Conservation (phyloP, 2,797 vertebrate species). For the Esox lucius region DNA sequence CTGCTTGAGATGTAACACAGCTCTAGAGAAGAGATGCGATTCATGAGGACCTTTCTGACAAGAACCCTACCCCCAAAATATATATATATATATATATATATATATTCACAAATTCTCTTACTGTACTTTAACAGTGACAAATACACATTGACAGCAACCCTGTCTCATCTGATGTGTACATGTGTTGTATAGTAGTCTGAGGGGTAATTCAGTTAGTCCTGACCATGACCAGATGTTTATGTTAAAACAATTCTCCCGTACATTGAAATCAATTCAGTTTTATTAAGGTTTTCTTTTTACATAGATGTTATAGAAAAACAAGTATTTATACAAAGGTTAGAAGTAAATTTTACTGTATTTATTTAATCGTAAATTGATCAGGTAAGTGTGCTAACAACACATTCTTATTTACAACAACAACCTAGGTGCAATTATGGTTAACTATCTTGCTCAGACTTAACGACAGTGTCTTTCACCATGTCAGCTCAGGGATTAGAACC, state of each 20-base stretch:
- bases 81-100: neutral
- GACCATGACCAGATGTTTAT: slow-evolving; percentile 68
- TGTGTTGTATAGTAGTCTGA: slow-evolving; percentile 54
- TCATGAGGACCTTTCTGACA: neutral
- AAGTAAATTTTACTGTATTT: neutral
- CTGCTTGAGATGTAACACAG: slow-evolving; percentile 21
- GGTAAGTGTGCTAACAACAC: no score
- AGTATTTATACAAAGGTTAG: neutral
- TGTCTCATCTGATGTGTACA: slow-evolving; percentile 38
- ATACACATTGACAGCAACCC: neutral
- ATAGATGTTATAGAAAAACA: neutral
- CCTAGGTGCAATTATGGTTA: no score
- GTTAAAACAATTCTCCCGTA: slow-evolving; percentile 59
- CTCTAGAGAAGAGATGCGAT: neutral
- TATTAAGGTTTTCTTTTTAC: slow-evolving; percentile 30
- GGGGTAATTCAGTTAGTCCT: slow-evolving; percentile 69
- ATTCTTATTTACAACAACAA: no score
- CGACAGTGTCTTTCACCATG: no score
- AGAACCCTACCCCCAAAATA: neutral
- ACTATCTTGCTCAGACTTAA: no score
- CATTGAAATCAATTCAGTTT: slow-evolving; percentile 64
- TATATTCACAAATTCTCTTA: neutral
- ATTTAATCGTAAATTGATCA: no score
- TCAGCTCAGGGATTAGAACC: no score
- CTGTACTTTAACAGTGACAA: neutral